Conservation (phyloP, 1,140 invertebrate species). For the Heterodera schachtii region DNA sequence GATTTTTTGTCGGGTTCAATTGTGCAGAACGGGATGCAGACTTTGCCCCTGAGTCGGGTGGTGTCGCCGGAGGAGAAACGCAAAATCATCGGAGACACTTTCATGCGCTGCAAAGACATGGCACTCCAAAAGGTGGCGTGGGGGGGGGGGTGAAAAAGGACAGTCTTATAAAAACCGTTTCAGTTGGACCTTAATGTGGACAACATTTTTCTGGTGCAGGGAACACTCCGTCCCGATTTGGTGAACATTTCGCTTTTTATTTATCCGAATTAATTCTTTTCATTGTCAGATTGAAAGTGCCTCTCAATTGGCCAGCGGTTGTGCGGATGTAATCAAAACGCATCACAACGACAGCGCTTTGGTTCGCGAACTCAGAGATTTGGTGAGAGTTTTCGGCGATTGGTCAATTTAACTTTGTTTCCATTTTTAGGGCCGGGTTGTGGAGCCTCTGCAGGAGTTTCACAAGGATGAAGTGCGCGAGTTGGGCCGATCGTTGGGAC, state of each 20-base stretch:
- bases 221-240: conserved; percentile 91
- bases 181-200: conserved; percentile 47
- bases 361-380: conserved; percentile 80
- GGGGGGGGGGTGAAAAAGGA: not conserved
- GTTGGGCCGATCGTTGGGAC: conserved; percentile 82
- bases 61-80: conserved; percentile 92
- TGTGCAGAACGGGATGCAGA: conserved; percentile 32
- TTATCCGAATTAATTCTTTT: not conserved
- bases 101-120: conserved; percentile 73
- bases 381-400: conserved; percentile 51
- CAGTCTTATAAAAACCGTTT: conserved; percentile 18
- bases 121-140: conserved; percentile 48
- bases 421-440: conserved; percentile 77
- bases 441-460: conserved; percentile 97
- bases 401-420: not conserved
- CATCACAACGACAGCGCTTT: conserved; percentile 98
- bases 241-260: not conserved
- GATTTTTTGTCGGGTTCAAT: conserved; percentile 53
- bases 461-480: conserved; percentile 93
- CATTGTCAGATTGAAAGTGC: conserved; percentile 83
- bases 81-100: conserved; percentile 97
- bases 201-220: conserved; percentile 67
- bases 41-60: conserved; percentile 79
- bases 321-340: conserved; percentile 96
- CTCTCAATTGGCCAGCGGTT: conserved; percentile 78